Percentiles rank a stretch among this genome's conserved stretches.
phyloP scores from a whole-genome alignment of 1,140 invertebrate genomes.

The Propsilocerus akamusi region DNA sequence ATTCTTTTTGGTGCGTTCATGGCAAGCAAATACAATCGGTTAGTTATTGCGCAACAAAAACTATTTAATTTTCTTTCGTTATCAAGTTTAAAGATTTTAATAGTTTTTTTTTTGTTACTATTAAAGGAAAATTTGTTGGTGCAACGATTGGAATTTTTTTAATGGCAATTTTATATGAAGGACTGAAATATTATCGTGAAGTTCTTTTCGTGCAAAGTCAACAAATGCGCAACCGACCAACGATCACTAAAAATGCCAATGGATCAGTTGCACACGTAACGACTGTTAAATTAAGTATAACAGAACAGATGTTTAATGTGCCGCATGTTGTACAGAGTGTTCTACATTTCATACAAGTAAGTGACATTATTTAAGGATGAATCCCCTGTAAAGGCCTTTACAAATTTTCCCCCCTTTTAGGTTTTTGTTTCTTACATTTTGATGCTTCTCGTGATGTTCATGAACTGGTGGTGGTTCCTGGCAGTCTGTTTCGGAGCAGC shows the following conservation, averaged over 20 bases:
- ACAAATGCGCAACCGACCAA: not conserved
- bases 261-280: slow-evolving; percentile 1
- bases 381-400: too few species aligned
- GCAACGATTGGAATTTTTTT: slow-evolving; percentile 16
- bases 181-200: slow-evolving; percentile 17
- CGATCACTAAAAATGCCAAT: not conserved
- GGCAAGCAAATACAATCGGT: not conserved
- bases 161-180: slow-evolving; percentile 17
- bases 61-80: too few species aligned
- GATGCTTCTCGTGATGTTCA: slow-evolving; percentile 97
- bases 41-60: too few species aligned
- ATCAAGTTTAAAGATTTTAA: too few species aligned
- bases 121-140: slow-evolving; percentile 14
- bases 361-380: too few species aligned
- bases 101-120: too few species aligned
- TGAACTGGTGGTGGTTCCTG: slow-evolving; percentile 84
- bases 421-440: slow-evolving; percentile 78
- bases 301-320: slow-evolving; percentile 12
- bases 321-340: slow-evolving; percentile 63
- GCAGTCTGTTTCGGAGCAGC: slow-evolving; percentile 73
- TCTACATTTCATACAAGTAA: slow-evolving; percentile 76
- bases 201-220: not conserved
- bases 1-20: not conserved
- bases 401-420: too few species aligned
- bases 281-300: slow-evolving; percentile 10